These are phyloP conservation scores for Pogoniulus pusillus DNA, from an alignment of 2,797 vertebrate species.

Conservation along the genomic window DNA sequence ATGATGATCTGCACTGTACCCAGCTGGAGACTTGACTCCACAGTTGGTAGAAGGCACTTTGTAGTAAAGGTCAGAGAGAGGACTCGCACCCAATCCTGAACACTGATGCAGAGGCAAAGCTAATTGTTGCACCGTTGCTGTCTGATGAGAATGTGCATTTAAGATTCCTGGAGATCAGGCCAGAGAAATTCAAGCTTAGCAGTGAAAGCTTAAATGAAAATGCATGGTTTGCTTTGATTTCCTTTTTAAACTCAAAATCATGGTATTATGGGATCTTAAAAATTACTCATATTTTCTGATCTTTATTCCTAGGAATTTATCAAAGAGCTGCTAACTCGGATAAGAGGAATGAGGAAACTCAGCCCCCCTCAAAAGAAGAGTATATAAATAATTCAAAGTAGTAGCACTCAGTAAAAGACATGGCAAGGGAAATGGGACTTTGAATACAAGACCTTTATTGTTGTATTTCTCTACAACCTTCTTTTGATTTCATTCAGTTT, in stretches of 20 bases:
- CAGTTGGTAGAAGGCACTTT: not conserved
- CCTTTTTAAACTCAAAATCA: not conserved
- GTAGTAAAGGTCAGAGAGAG: not conserved
- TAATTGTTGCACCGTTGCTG: not conserved
- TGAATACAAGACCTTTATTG: conserved; percentile 71
- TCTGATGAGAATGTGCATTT: not conserved
- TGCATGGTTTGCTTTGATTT: not conserved
- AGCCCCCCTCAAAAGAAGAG: conserved; percentile 94
- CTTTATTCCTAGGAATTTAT: conserved; percentile 86
- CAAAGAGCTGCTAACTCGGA: conserved; percentile 91
- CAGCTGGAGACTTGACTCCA: not conserved
- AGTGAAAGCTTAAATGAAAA: not conserved
- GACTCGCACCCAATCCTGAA: not conserved
- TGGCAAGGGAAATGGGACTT: conserved; percentile 63
- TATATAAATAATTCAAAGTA: conserved; percentile 81
- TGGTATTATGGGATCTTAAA: not conserved
- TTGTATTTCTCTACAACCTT: conserved; percentile 69
- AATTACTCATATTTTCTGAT: conserved; percentile 34
- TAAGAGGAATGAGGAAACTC: conserved; percentile 97
- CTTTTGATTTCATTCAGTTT: conserved; percentile 70
- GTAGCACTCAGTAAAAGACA: conserved; percentile 54
- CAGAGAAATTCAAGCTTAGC: not conserved
- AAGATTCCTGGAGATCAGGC: not conserved
- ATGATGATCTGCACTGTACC: not conserved
- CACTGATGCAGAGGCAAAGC: not conserved